Conservation (phyloP, 1,140 invertebrate genomes). For the Aphidius ervi region DNA sequence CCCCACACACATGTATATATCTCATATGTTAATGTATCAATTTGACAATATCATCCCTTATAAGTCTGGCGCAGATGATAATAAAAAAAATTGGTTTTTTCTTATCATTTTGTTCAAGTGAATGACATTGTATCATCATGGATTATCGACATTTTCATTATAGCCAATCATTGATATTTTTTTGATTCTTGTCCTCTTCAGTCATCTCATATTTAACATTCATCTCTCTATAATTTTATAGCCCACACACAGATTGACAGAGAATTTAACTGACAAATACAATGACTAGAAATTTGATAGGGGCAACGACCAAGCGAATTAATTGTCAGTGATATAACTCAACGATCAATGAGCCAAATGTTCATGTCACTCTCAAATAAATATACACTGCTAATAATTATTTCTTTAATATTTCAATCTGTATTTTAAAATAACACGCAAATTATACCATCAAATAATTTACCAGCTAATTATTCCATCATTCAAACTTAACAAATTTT, state of each 20-base stretch:
- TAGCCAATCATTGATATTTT: constrained; percentile 15
- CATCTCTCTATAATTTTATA: background rate
- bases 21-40: too few relatives aligned
- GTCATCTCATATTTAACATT: background rate
- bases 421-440: too few relatives aligned
- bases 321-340: background rate
- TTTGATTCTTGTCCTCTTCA: background rate
- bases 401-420: too few relatives aligned
- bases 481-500: too few relatives aligned
- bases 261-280: background rate
- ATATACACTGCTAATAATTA: background rate
- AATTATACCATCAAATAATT: too few relatives aligned
- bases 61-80: too few relatives aligned
- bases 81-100: background rate
- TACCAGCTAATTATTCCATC: too few relatives aligned
- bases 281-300: background rate
- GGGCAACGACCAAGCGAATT: background rate
- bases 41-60: too few relatives aligned
- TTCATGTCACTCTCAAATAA: background rate
- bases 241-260: background rate
- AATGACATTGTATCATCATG: constrained; percentile 8
- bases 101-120: constrained; percentile 13
- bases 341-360: background rate
- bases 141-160: constrained; percentile 23
- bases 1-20: too few relatives aligned